A percentile compares a stretch with the other conserved stretches of the same genome.
These are phyloP conservation scores for Xanthorhoe designata DNA, from an alignment of 2,888 invertebrate genomes.

Conservation along the genomic window DNA sequence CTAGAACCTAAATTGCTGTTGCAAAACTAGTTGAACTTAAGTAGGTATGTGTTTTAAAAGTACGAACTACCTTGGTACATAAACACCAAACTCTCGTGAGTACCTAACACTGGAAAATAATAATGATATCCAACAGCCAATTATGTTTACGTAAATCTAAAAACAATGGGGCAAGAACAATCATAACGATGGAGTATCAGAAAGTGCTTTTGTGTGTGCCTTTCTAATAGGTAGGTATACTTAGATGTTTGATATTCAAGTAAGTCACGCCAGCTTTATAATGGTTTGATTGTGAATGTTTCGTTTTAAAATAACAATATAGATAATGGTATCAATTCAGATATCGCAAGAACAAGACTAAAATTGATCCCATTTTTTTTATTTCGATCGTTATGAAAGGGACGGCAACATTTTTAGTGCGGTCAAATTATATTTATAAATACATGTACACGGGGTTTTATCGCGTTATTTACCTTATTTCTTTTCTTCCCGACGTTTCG, in stretches of 20 bases:
- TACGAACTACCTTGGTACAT: background rate
- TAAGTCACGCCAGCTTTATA: conserved; percentile 31
- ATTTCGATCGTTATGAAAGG: no score
- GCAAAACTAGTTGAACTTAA: conserved; percentile 44
- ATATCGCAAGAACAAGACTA: no score
- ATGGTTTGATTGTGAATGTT: conserved; percentile 6
- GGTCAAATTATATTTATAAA: no score
- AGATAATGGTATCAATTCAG: no score
- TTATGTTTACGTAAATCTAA: conserved; percentile 28
- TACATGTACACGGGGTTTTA: no score
- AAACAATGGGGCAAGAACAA: conserved; percentile 37
- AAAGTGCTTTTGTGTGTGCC: conserved; percentile 35
- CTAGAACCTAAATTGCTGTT: conserved; percentile 54
- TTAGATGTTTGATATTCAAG: conserved; percentile 21
- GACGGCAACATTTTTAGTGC: no score
- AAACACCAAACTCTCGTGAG: background rate
- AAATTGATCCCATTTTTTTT: no score
- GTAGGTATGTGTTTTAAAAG: conserved; percentile 8
- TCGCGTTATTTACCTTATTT: no score
- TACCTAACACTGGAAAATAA: conserved; percentile 6
- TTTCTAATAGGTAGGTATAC: conserved; percentile 34
- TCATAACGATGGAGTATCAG: conserved; percentile 33
- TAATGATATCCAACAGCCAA: conserved; percentile 21
- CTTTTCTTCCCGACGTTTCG: no score
- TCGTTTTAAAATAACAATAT: background rate